Percentiles rank a stretch among this genome's conserved stretches.
Evolutionary conservation across 2,888 invertebrate species (phyloP).

Genomic region (Acanthacorydalis orientalis): DNA sequence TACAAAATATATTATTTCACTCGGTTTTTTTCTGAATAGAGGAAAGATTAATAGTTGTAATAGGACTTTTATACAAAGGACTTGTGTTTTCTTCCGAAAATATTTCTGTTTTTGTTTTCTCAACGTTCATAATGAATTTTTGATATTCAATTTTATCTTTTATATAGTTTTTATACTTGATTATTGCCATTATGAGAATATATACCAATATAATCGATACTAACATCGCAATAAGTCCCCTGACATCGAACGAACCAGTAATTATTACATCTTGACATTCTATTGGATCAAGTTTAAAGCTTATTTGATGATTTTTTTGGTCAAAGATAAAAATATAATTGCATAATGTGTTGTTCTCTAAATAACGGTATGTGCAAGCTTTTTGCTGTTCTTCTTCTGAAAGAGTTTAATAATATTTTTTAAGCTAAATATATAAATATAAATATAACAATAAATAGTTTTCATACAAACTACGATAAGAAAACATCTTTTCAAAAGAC

Average conservation of each 20-base stretch:
- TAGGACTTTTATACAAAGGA: constrained; percentile 28
- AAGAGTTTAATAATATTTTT: neutral
- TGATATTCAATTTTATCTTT: constrained; percentile 6
- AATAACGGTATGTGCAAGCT: no score
- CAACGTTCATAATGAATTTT: neutral
- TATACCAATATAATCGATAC: neutral
- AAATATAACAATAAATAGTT: no score
- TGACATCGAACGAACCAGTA: no score
- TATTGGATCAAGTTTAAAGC: neutral
- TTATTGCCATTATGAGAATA: neutral
- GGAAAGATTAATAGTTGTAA: constrained; percentile 27
- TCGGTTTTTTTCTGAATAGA: constrained; percentile 9
- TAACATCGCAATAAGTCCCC: no score
- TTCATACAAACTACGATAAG: no score
- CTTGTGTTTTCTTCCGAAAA: constrained; percentile 19
- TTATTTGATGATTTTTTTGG: neutral
- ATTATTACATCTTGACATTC: neutral
- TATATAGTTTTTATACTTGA: neutral
- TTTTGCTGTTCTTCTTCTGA: neutral
- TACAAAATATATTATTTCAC: no score
- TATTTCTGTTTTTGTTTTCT: constrained; percentile 3
- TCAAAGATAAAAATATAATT: neutral
- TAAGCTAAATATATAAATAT: no score
- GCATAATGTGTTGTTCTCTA: neutral
- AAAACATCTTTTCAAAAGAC: no score